Percentiles rank a stretch among this genome's conserved stretches.
phyloP scores from a whole-genome alignment of 2,113 vertebrate species.

The Helogale parvula region DNA sequence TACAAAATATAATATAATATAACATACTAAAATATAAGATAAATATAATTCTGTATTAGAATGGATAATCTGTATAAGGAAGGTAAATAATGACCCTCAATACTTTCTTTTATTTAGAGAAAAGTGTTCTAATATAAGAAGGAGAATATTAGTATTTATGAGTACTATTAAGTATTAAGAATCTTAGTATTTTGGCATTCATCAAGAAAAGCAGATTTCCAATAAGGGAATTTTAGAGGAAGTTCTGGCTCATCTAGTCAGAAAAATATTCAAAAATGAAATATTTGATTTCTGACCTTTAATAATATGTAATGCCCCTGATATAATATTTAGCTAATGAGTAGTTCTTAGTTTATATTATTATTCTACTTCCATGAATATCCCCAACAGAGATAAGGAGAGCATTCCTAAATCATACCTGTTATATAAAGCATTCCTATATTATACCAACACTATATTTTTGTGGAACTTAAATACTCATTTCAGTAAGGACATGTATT shows the following conservation, averaged over 20 bases:
- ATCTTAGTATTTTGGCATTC: not conserved
- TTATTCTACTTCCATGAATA: not conserved
- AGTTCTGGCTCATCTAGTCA: not conserved
- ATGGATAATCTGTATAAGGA: not conserved
- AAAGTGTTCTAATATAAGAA: not conserved
- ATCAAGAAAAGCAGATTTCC: slow-evolving; percentile 1
- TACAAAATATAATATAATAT: not conserved
- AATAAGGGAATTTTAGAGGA: not conserved
- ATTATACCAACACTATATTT: not conserved
- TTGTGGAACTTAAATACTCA: not conserved
- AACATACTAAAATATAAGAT: not conserved
- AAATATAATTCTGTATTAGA: not conserved
- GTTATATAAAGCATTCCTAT: not conserved
- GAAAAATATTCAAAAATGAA: not conserved
- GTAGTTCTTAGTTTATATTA: not conserved
- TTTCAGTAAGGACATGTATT: not conserved
- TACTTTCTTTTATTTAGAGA: not conserved
- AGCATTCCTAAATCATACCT: not conserved
- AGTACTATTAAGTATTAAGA: no score
- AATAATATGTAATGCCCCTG: not conserved
- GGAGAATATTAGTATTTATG: not conserved
- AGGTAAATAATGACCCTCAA: not conserved
- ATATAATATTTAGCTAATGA: slow-evolving; percentile 22
- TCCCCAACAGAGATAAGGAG: not conserved
- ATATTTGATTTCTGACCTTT: not conserved